Conservation (phyloP, 2,113 vertebrate species). For the Peucedramus taeniatus region DNA sequence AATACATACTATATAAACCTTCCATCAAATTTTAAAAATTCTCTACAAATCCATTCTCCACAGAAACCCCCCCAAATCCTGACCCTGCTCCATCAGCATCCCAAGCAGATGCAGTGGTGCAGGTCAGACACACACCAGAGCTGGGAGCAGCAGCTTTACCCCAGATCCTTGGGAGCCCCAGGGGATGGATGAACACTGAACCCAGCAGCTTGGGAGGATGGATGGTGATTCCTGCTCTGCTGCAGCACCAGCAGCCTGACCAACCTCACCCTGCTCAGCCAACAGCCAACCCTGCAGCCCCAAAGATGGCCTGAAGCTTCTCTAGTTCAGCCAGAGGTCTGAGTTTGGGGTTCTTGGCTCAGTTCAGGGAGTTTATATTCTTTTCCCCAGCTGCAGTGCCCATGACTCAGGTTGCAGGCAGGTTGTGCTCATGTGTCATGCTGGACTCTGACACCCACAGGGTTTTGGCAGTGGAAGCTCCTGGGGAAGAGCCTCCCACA, state of each 20-base stretch:
- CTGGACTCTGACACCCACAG: background rate
- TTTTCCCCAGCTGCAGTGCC: background rate
- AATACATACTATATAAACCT: background rate
- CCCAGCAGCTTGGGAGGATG: background rate
- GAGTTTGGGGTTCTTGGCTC: accelerated
- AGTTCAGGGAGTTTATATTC: accelerated
- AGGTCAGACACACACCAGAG: background rate
- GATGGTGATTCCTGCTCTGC: background rate
- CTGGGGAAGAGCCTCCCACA: background rate
- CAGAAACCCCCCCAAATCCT: background rate
- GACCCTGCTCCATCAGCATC: background rate
- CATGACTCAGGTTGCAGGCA: background rate
- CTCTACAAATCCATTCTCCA: background rate
- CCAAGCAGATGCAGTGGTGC: background rate
- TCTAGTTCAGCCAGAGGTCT: accelerated
- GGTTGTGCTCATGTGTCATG: background rate
- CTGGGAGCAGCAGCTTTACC: background rate
- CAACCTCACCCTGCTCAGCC: background rate
- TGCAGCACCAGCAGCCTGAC: background rate
- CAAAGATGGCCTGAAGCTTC: background rate
- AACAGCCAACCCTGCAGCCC: background rate
- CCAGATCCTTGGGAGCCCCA: accelerated
- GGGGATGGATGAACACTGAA: too few species aligned
- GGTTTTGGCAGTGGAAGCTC: background rate
- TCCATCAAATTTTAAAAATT: background rate